A percentile compares a stretch with the other conserved stretches of the same genome.
phyloP scores from a whole-genome alignment of 2,797 vertebrate genomes.

The Amphiprion clarkii region DNA sequence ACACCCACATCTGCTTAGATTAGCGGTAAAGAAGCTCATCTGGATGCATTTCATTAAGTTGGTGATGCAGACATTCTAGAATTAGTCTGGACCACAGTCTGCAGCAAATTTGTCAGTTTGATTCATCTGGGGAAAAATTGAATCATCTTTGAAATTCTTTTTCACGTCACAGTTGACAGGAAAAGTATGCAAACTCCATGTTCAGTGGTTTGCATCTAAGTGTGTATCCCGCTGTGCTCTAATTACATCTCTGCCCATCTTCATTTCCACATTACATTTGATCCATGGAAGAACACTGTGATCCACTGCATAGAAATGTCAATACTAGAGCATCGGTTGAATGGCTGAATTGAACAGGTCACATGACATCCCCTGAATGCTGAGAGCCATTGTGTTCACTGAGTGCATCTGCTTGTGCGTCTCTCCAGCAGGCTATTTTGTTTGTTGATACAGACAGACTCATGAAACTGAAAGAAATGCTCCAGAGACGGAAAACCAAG shows the following conservation, averaged over 20 bases:
- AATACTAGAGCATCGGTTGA: conserved; percentile 50
- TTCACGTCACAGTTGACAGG: conserved; percentile 2
- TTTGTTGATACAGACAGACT: conserved; percentile 36
- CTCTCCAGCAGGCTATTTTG: conserved; percentile 22
- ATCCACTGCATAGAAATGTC: conserved; percentile 42
- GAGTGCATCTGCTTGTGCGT: conserved; percentile 15
- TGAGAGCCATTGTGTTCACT: conserved; percentile 19
- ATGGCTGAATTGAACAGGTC: conserved; percentile 39
- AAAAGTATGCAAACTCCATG: conserved; percentile 26
- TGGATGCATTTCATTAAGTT: conserved; percentile 52
- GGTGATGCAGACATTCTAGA: conserved; percentile 21
- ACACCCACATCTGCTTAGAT: conserved; percentile 34
- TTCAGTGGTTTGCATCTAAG: conserved; percentile 55
- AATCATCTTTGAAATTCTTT: conserved; percentile 45
- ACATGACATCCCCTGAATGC: conserved; percentile 26
- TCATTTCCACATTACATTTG: conserved; percentile 45
- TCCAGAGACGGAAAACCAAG: conserved; percentile 26
- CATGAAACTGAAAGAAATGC: conserved; percentile 37
- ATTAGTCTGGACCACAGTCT: conserved; percentile 26
- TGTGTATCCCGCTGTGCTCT: conserved; percentile 37
- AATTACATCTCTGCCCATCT: conserved; percentile 48
- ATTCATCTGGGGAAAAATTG: conserved; percentile 16
- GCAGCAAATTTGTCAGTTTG: conserved; percentile 17
- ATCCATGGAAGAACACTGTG: conserved; percentile 15
- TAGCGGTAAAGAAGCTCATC: conserved; percentile 28